A percentile compares a stretch with the other conserved stretches of the same genome.
These are phyloP conservation scores for Cherax destructor DNA, from an alignment of 1,140 invertebrate genomes.

Conservation along the genomic window DNA sequence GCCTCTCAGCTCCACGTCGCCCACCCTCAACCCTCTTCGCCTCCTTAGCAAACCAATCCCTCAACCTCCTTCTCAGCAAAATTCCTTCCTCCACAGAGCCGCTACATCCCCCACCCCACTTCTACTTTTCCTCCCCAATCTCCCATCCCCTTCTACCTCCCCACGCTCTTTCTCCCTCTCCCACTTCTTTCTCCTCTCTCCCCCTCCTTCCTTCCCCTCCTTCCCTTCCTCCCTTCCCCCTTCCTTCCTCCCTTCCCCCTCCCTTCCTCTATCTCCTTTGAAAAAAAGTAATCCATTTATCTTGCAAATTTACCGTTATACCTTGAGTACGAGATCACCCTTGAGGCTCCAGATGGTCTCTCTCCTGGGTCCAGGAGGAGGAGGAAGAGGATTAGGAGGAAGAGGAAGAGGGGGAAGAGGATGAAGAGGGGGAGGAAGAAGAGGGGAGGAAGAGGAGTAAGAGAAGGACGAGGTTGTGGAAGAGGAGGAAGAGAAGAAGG, in stretches of 20 bases:
- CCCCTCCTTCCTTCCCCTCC: not conserved
- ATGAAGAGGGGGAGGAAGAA: not conserved
- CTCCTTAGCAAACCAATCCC: too few relatives aligned
- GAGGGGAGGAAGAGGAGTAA: too few relatives aligned
- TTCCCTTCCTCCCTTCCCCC: not conserved
- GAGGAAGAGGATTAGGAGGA: not conserved
- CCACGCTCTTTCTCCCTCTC: too few relatives aligned
- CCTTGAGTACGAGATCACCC: not conserved
- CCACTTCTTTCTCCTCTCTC: not conserved
- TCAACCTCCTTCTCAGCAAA: too few relatives aligned
- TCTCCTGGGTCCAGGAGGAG: not conserved
- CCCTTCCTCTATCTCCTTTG: not conserved
- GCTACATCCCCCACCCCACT: too few relatives aligned
- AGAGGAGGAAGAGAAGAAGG: too few relatives aligned
- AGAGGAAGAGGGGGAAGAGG: not conserved
- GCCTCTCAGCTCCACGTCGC: too few relatives aligned
- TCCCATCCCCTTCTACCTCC: too few relatives aligned
- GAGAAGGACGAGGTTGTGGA: not conserved
- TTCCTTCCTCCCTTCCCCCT: not conserved
- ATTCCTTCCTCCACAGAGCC: too few relatives aligned
- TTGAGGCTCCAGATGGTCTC: not conserved
- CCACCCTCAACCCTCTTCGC: too few relatives aligned
- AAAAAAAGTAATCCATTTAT: not conserved
- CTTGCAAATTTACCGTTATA: constrained; percentile 7
- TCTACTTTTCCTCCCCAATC: not conserved